Evolutionary conservation across 2,113 vertebrate genomes (phyloP), one percentile per base, ranked within the genome.

Genomic region (Heteronetta atricapilla): DNA sequence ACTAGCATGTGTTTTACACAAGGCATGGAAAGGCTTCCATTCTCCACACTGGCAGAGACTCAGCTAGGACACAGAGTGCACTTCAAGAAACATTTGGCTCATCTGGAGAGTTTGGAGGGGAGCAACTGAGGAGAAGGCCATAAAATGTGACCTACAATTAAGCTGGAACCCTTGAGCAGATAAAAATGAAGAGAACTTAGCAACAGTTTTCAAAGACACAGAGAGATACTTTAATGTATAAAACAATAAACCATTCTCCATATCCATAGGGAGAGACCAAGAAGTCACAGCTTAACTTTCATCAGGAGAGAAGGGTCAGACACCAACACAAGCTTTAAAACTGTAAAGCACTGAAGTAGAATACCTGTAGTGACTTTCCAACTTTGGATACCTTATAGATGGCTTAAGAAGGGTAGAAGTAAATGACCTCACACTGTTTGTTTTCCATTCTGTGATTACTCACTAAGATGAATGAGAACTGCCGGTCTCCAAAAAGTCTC

Each of bases 1-100:
- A 53, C 2, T 4, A 1, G 23, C 1, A 0, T 4, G 12, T 7
- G 52, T 12, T 28, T 8, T 10, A 6, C 2, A 3, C 34, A 44
- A 3, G 66, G 2, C 33, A 4, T 0, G 6, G 13, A 87, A 79
- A 21, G 67, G 79, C 63, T 76, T 38, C 33, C 10, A 60, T 21
- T 8, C 31, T 50, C 36, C 18, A 7, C 11, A 1, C 12, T 6
- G 18, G 50, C 42, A 83, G 52, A 48, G 15, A 26, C 44, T 58
- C 34, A 29, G 55, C 18, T 70, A 20, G 75, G 52, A 26, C 79
- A 7, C 4, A 0, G 40, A 29, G 29, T 0, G 29, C 15, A 21
- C 56, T 15, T 33, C 9, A 34, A 56, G 80, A 62, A 83, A 58
- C 6, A 3, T 19, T 4, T 23, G 42, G 36, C 44, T 90, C 74